Conservation (phyloP, 2,113 vertebrate genomes). For the Oplegnathus fasciatus region DNA sequence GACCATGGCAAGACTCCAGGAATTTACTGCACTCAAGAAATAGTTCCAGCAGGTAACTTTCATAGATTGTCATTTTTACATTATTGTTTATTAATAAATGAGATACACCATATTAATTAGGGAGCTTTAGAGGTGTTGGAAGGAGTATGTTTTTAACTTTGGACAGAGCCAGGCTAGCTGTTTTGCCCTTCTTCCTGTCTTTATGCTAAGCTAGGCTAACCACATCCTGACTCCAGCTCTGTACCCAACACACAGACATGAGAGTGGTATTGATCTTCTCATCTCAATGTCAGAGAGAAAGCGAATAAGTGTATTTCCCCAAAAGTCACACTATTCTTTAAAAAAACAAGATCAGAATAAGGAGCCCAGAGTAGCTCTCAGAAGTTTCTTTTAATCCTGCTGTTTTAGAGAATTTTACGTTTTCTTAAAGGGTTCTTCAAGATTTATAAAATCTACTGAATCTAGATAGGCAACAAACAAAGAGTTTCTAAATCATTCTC, state of each 20-base stretch:
- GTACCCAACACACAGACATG: neutral
- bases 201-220: neutral
- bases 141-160: neutral
- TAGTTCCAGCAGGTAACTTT: neutral
- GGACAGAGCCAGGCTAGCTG: neutral
- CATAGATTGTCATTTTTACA: neutral
- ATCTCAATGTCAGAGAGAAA: neutral
- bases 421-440: neutral
- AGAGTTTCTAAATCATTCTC: neutral
- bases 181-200: neutral
- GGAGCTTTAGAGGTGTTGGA: neutral
- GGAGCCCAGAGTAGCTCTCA: too few relatives aligned
- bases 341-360: neutral
- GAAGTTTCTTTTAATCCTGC: neutral
- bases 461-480: conserved; percentile 4
- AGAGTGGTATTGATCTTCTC: neutral
- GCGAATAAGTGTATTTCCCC: neutral
- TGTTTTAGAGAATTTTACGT: neutral
- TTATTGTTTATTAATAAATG: neutral
- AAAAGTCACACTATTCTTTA: neutral
- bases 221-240: neutral
- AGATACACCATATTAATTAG: neutral
- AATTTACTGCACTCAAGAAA: neutral
- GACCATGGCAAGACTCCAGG: neutral
- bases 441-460: neutral